Percentiles rank a stretch among this genome's conserved stretches.
Evolutionary conservation across 1,140 invertebrate genomes (phyloP).

Genomic region (Lordiphosa collinella): DNA sequence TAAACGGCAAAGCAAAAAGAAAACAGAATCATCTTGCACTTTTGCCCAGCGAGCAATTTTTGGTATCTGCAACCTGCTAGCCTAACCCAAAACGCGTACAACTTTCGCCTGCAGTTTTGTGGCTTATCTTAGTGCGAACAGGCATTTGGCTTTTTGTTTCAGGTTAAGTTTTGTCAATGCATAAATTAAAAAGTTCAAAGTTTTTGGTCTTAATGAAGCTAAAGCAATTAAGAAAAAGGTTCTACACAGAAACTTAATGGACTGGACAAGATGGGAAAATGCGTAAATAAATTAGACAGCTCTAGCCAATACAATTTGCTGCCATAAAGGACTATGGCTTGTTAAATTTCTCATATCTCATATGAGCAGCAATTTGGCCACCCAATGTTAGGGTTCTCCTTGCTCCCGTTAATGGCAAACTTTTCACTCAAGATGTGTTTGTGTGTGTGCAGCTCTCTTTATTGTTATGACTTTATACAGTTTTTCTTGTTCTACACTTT

Average conservation of each 20-base stretch:
- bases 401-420: conserved; percentile 32
- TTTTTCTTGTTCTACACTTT: conserved; percentile 28
- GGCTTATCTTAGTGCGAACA: conserved; percentile 42
- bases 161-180: conserved; percentile 66
- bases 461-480: conserved; percentile 73
- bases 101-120: conserved; percentile 1
- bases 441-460: conserved; percentile 54
- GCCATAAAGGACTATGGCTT: conserved; percentile 58
- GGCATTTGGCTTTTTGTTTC: conserved; percentile 32
- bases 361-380: conserved; percentile 32
- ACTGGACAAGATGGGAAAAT: conserved; percentile 9
- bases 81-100: conserved; percentile 14
- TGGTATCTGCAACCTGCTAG: conserved; percentile 1
- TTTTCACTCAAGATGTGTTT: conserved; percentile 30
- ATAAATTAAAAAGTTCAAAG: conserved; percentile 69
- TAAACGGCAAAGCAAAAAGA: conserved; percentile 17
- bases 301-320: conserved; percentile 50
- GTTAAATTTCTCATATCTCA: conserved; percentile 31
- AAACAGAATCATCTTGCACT: conserved; percentile 1
- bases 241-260: conserved; percentile 38
- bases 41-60: conserved; percentile 8
- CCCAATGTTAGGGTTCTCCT: conserved; percentile 16
- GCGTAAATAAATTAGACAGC: not conserved
- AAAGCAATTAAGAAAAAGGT: conserved; percentile 54
- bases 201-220: conserved; percentile 61